phyloP scores from a whole-genome alignment of 2,888 invertebrate genomes.

The Eumerus sabulonum region DNA sequence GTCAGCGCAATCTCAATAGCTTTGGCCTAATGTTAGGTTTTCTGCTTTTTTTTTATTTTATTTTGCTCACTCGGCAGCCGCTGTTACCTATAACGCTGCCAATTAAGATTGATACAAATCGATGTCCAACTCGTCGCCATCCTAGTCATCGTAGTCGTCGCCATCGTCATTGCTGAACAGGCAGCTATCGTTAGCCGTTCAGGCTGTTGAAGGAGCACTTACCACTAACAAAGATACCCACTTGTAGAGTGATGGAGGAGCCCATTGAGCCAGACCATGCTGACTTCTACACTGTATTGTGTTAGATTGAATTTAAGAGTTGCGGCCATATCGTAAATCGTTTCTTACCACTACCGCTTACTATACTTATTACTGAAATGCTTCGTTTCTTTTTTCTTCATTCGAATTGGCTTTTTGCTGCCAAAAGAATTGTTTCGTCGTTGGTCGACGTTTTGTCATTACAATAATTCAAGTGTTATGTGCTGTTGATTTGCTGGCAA shows the following conservation, averaged over 20 bases:
- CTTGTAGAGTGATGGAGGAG: conserved; percentile 12
- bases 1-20: conserved; percentile 59
- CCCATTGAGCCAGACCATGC: background rate
- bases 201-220: conserved; percentile 29
- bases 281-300: conserved; percentile 31
- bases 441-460: conserved; percentile 60
- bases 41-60: too few species aligned
- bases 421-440: conserved; percentile 60
- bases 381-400: too few species aligned
- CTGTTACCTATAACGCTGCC: conserved; percentile 65
- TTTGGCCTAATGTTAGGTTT: conserved; percentile 62
- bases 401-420: conserved; percentile 15
- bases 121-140: conserved; percentile 35
- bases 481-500: conserved; percentile 58
- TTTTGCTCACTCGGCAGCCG: conserved; percentile 58
- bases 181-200: conserved; percentile 8
- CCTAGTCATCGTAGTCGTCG: conserved; percentile 6
- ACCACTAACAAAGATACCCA: background rate
- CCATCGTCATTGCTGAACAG: conserved; percentile 1
- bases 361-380: too few species aligned
- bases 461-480: conserved; percentile 66
- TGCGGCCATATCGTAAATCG: conserved; percentile 57
- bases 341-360: conserved; percentile 33
- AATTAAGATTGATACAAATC: conserved; percentile 69
- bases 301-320: conserved; percentile 66